Base-by-base conservation (phyloP, 2,888 invertebrate genomes). In the Monoplex corrugatus region DNA sequence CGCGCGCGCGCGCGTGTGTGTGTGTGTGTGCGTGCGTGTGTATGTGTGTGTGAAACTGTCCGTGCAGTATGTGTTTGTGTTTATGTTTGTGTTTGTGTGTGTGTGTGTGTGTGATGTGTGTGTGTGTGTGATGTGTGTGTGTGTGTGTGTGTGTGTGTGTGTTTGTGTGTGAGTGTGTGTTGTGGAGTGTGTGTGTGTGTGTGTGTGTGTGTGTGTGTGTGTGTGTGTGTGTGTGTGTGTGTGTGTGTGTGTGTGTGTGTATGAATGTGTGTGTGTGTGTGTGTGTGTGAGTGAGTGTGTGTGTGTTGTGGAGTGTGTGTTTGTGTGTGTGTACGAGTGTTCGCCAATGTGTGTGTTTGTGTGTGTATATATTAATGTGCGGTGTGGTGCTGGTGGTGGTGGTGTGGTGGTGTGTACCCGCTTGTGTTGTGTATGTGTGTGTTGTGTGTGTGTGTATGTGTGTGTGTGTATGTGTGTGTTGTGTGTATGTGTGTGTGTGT, bases 1-100 rank as follows among this genome's bases (percentile, higher is more conserved):
- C 16, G 50, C 50, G 50, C 16, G 50, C 50, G 50, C 16, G 50
- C 63, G 63, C 35, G 75, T 32, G 75, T 75, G 72, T 72, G 72
- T 72, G 72, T 72, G 72, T 72, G 72, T 72, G 72, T 72, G 72
- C 28, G 72, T 72, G 72, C 6, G 72, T 72, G 72, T 72, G 72
- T 8, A 28, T 72, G 72, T 28, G 72, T 75, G 72, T 28, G 72
- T 72, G 72, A n/a, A n/a, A n/a, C n/a, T 72, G 72, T 72, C 13
- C 28, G 72, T 72, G 72, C 6, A 28, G 72, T 72, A 28, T 8
- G 72, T 72, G 72, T 28, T 10, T 75, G 72, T 28, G 72, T 72
- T 10, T 28, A 28, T 72, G n/a, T n/a, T 3, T 86, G 43, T 43
- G 44, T 84, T 2, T 84, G 35, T 57, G 45, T 45, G 45, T 50